A percentile compares a stretch with the other conserved stretches of the same genome.
These are phyloP conservation scores for Squalus acanthias DNA, from an alignment of 2,797 vertebrate genomes.

Conservation along the genomic window DNA sequence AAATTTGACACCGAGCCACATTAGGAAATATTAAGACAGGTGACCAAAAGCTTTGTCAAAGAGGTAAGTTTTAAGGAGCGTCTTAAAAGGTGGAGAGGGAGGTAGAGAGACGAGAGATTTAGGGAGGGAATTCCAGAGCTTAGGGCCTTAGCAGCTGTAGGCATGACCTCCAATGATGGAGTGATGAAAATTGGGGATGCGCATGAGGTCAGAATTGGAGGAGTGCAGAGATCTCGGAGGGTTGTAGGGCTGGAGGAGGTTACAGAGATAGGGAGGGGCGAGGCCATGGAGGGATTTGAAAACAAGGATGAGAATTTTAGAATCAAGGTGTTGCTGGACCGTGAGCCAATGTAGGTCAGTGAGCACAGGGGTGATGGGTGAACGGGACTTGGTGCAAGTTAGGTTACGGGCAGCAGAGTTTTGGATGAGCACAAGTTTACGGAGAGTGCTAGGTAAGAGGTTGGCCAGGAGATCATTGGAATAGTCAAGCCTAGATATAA, in stretches of 20 bases:
- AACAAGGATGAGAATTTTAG: not conserved
- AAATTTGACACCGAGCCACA: not conserved
- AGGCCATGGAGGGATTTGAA: not conserved
- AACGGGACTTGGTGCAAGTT: no score
- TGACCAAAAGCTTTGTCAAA: not conserved
- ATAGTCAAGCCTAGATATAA: no score
- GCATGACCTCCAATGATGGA: not conserved
- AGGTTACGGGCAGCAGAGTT: no score
- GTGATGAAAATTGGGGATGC: no score
- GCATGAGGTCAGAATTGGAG: not conserved
- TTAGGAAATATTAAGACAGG: no score
- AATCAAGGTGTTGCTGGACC: not conserved
- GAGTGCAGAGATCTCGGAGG: not conserved
- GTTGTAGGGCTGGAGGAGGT: not conserved
- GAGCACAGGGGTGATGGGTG: not conserved
- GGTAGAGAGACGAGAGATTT: not conserved
- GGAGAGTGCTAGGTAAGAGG: no score
- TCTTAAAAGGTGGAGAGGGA: not conserved
- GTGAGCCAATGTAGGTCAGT: not conserved
- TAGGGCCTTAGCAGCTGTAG: not conserved
- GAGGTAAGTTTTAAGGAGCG: not conserved
- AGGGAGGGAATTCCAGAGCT: not conserved
- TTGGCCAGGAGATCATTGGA: no score
- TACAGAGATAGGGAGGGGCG: not conserved
- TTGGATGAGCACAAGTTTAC: no score